Base-by-base conservation (phyloP, 37 sponge, comb jelly and placozoan genomes). In the Lycopodina hypogea region DNA sequence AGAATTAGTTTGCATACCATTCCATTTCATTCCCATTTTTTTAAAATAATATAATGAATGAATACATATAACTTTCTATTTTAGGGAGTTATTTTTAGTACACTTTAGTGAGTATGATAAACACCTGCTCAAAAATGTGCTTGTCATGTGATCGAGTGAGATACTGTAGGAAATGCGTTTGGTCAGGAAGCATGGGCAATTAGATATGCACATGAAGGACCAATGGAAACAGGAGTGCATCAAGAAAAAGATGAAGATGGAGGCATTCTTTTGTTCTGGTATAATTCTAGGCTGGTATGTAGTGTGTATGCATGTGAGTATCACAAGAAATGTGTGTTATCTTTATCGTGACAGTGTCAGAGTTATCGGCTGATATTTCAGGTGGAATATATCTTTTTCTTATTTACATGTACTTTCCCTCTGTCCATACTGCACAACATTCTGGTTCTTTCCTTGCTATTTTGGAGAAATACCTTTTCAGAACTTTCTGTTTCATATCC, bases 221-320 rank as follows among this genome's bases (percentile, higher is more conserved):
- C 87, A 79, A 14, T 48, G 97, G 53, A 84, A 33, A 15, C 92
- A 96, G 57, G 61, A 71, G 22, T 97, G 85, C 72, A 67, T 64
- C 21, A 58, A 77, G 9, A 80, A 85, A 1, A 86, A 88, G 40
- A 81, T 75, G 3, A 89, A 89, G 68, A 15, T 94, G 17, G 80
- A 78, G 42, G 92, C 97, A 2, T 97, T 97, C 71, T 87, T 90
- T 28, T 94, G 97, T 34, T 76, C 80, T 30, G 97, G 97, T 33
- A 84, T 83, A 69, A 91, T 76, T 59, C 78, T 97, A 23, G 97
- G 97, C 72, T 89, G 84, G 94, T 93, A 19, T n/a, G 78, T 4
- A 12, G 17, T 42, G 48, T 24, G 28, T 3, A n/a, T n/a, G n/a
- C n/a, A 1, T 45, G 34, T 0, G 32, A 29, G 65, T 33, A 28